Evolutionary conservation across 1,140 invertebrate genomes (phyloP).

Genomic region (Papilio polyxenes): DNA sequence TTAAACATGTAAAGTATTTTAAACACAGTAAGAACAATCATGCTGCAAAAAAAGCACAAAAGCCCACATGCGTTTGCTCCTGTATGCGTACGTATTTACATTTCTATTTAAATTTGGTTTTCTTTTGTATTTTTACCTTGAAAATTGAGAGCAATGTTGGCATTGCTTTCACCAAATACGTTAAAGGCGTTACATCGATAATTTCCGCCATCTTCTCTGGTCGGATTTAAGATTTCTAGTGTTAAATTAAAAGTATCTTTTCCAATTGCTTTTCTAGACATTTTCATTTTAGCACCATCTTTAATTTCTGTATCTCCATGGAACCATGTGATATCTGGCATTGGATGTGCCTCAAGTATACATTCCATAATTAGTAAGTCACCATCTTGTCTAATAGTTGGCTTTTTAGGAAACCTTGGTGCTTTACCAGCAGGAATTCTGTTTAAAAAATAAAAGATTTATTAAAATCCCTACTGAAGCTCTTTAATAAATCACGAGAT

Average conservation of each 20-base stretch:
- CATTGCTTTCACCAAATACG: constrained; percentile 98
- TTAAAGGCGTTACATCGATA: constrained; percentile 99
- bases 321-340: constrained; percentile 97
- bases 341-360: constrained; percentile 95
- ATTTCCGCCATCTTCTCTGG: constrained; percentile 96
- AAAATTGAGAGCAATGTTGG: constrained; percentile 99
- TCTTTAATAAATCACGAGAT: neutral
- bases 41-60: constrained; percentile 70
- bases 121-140: constrained; percentile 87
- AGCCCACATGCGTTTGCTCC: constrained; percentile 71
- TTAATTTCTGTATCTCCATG: constrained; percentile 91
- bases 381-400: constrained; percentile 96
- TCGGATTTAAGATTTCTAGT: constrained; percentile 96
- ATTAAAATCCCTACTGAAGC: constrained; percentile 34
- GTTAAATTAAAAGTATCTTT: constrained; percentile 95
- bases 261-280: constrained; percentile 90
- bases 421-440: constrained; percentile 97
- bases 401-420: constrained; percentile 98
- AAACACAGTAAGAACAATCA: constrained; percentile 46
- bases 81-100: constrained; percentile 75
- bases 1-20: constrained; percentile 37
- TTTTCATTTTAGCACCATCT: constrained; percentile 91
- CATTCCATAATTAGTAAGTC: constrained; percentile 98
- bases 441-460: constrained; percentile 71
- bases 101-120: constrained; percentile 43